Base-by-base conservation (phyloP, 2,113 vertebrate species). In the Galeopterus variegatus region DNA sequence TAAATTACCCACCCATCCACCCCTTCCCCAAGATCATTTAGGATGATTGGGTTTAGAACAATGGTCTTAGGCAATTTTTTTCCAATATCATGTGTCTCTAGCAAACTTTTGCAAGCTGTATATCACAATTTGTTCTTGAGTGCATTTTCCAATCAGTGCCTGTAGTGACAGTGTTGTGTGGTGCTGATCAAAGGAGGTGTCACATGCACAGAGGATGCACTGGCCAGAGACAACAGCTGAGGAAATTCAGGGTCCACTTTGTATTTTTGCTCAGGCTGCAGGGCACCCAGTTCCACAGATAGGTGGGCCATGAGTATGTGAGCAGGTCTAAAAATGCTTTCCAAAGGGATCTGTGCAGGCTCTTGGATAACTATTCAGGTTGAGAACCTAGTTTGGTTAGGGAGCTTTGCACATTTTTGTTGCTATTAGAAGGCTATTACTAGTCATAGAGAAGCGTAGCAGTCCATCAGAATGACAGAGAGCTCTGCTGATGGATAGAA, bases 111-210 rank as follows among this genome's bases (percentile, higher is more conserved):
- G 4, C 18, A 75, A 45, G 33, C 82, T 58, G 33, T 17, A 5
- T 8, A 31, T 79, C 75, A 69, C 41, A 50, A 0, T 88, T 64
- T 89, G 12, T 76, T 70, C 58, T 80, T 60, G 36, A n/a, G 62
- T 45, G 10, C 14, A 17, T 77, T 56, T 95, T 96, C 58, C 84
- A 24, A 52, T 58, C 77, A 52, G 48, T 45, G 81, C 52, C 64
- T 64, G 15, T 52, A 70, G 72, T 48, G 80, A 79, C 26, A 21
- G 10, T 33, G 24, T 0, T 18, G 5, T 81, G n/a, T 80, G 60
- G 58, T 85, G 17, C 48, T 95, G 69, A 76, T 79, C 69, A 82
- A 87, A 95, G 82, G 31, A 75, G 2, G 0, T 18, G 19, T 85
- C 60, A 10, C 10, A 0, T n/a, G 24, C 21, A 18, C 45, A 24